These are phyloP conservation scores for Philhelius pedissequus DNA, from an alignment of 2,888 invertebrate species.

Conservation along the genomic window DNA sequence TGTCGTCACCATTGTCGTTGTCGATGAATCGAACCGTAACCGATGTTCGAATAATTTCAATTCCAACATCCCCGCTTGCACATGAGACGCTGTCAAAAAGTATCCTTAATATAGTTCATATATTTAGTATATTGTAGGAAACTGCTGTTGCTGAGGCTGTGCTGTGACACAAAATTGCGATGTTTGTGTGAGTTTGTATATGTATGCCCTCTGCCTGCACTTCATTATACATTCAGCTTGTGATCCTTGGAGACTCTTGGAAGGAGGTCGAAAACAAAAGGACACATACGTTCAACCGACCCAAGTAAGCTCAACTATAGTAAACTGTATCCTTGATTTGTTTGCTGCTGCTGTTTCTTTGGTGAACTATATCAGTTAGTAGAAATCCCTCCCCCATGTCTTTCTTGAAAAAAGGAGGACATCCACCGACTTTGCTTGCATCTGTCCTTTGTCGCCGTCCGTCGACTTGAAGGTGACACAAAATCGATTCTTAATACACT, in stretches of 20 bases:
- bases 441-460: conserved; percentile 1
- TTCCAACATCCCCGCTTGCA: conserved; percentile 30
- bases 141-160: not conserved
- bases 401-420: conserved; percentile 9
- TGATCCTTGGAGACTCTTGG: conserved; percentile 48
- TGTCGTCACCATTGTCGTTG: not conserved
- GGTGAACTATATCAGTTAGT: conserved; percentile 20
- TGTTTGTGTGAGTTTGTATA: not conserved
- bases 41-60: conserved; percentile 59
- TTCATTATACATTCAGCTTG: conserved; percentile 65
- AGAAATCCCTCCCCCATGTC: too few relatives aligned
- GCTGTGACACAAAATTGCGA: not conserved
- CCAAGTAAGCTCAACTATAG: conserved; percentile 45
- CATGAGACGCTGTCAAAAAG: conserved; percentile 62
- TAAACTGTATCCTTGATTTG: conserved; percentile 63
- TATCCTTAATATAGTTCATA: conserved; percentile 56
- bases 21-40: conserved; percentile 45
- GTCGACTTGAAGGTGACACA: conserved; percentile 61
- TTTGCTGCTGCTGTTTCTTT: conserved; percentile 30
- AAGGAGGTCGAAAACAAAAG: conserved; percentile 59
- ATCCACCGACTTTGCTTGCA: not conserved
- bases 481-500: conserved; percentile 68
- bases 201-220: conserved; percentile 54
- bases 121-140: conserved; percentile 32
- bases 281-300: conserved; percentile 49